Evolutionary conservation across 2,888 invertebrate species (phyloP).

Genomic region (Drosophila demipolita): DNA sequence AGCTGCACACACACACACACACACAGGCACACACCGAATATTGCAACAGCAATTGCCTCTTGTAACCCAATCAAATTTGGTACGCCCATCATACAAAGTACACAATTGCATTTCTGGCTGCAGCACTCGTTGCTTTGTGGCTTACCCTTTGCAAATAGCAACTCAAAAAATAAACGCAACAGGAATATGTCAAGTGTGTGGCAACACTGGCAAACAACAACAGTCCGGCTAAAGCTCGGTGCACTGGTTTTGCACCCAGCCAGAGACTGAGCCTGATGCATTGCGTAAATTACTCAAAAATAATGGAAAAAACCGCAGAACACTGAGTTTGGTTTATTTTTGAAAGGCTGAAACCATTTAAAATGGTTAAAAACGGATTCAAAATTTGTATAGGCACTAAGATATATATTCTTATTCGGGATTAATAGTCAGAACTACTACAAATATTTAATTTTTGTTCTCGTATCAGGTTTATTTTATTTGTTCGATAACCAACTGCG

Average conservation of each 20-base stretch:
- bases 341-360: background rate
- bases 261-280: slow-evolving; percentile 67
- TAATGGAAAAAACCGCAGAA: slow-evolving; percentile 61
- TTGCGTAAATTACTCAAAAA: slow-evolving; percentile 77
- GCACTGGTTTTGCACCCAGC: slow-evolving; percentile 23
- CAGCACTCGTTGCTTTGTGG: slow-evolving; percentile 38
- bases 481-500: background rate
- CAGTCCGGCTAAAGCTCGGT: slow-evolving; percentile 20
- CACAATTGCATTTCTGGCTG: slow-evolving; percentile 43
- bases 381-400: background rate
- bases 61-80: background rate
- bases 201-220: slow-evolving; percentile 38
- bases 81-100: background rate
- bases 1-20: slow-evolving; percentile 11
- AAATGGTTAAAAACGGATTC: background rate
- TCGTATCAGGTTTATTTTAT: background rate
- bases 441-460: background rate
- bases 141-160: slow-evolving; percentile 51
- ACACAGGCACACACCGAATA: slow-evolving; percentile 32
- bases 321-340: slow-evolving; percentile 26
- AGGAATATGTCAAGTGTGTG: slow-evolving; percentile 72
- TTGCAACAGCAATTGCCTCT: slow-evolving; percentile 3
- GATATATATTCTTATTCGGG: background rate
- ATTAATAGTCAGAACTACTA: background rate
- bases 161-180: slow-evolving; percentile 72